Percentiles rank a stretch among this genome's conserved stretches.
phyloP scores from a whole-genome alignment of 2,888 invertebrate species.

The Polymixis lichenea region DNA sequence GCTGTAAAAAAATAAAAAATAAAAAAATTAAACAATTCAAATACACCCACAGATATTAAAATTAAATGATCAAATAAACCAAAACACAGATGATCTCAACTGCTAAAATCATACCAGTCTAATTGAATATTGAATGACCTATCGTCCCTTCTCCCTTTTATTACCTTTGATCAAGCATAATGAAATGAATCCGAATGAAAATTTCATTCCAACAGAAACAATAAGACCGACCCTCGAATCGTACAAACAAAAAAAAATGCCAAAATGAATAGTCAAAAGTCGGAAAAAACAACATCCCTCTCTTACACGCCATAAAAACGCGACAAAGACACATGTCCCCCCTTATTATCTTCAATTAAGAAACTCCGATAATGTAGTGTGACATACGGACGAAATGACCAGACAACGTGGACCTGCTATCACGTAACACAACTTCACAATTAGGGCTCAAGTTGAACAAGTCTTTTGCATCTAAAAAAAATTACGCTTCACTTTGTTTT shows the following conservation, averaged over 20 bases:
- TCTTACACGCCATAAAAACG: conserved; percentile 88
- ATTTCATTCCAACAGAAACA: conserved; percentile 27
- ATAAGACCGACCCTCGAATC: conserved; percentile 37
- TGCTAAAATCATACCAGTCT: conserved; percentile 9
- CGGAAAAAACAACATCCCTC: conserved; percentile 86
- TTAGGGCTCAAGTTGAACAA: conserved; percentile 72
- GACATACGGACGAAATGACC: conserved; percentile 84
- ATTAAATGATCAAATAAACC: neutral
- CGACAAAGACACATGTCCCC: conserved; percentile 89
- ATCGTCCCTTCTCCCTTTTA: conserved; percentile 8
- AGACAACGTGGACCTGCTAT: conserved; percentile 68
- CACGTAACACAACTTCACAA: conserved; percentile 41
- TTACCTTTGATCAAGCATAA: conserved; percentile 19
- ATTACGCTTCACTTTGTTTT: conserved; percentile 52
- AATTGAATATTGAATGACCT: conserved; percentile 26
- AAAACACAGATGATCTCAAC: conserved; percentile 7
- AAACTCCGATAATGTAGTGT: conserved; percentile 88
- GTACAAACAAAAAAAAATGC: conserved; percentile 47
- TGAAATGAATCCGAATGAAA: conserved; percentile 40
- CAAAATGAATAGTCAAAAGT: conserved; percentile 70
- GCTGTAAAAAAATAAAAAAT: neutral
- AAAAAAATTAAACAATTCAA: neutral
- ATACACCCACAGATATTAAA: neutral
- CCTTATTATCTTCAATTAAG: conserved; percentile 91
- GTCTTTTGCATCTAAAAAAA: conserved; percentile 75